Evolutionary conservation across 1,140 invertebrate species (phyloP), one percentile per base, ranked within the genome.

Genomic region (Drosophila pruinosa): DNA sequence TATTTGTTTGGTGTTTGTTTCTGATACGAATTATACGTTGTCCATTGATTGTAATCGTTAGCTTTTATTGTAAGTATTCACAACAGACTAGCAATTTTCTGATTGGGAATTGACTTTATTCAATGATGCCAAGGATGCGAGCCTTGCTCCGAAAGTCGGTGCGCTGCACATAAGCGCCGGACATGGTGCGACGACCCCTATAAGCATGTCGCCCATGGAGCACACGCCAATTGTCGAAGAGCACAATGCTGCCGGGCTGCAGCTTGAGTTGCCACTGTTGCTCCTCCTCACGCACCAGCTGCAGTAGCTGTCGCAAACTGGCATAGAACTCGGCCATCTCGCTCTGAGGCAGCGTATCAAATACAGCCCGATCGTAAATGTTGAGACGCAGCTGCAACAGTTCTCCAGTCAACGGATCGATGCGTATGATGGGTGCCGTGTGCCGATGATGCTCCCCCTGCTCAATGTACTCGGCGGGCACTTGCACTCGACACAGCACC

Each of bases 141-240:
- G 94, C 94, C 69, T 91, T 92, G 78, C 94, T 94, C 15, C 93
- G 74, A 90, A 93, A 94, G 75, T 95, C 94, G 45, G 93, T 93
- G n/a, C 94, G 92, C 22, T 93, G 79, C 12, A 95, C 92, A 83
- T 95, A 95, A 26, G 93, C 92, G 2, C 94, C 94, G 38, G 92
- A 91, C 39, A 95, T 90, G 1, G 92, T 91, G 19, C 94, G 90
- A 10, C 86, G 82, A 3, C 94, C 95, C 1, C 93, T 93, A 89
- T 95, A 96, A 0, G 90, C 92, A 21, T 92, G 92, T 48, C 96
- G 92, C 0, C 95, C 95, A 81, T 96, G 96, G 2, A 96, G 88
- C 1, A 96, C 92, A 43, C 96, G 92, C 93, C 95, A 96, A 90
- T 97, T 97, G 75, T 97, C 95, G 53, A 96, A 93, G 39, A 95